Evolutionary conservation across 2,888 invertebrate species (phyloP).

Genomic region (Phymatocera aterrima): DNA sequence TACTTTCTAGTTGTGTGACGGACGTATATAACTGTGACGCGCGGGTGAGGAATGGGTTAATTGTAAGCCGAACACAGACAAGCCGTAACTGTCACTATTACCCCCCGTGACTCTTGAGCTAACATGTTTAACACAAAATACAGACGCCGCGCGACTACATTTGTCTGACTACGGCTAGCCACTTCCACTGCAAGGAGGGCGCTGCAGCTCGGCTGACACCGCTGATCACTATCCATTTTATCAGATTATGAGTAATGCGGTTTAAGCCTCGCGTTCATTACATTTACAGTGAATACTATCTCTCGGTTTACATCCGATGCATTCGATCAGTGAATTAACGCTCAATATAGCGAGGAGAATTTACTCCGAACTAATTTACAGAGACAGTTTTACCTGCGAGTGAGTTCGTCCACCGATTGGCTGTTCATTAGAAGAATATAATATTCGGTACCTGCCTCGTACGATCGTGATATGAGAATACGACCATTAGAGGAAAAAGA

Average conservation of each 20-base stretch:
- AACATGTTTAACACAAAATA: background rate
- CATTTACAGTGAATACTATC: background rate
- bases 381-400: too few species aligned
- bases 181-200: background rate
- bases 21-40: background rate
- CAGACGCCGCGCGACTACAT: background rate
- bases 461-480: too few species aligned
- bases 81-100: background rate
- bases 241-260: background rate
- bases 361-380: too few species aligned
- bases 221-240: background rate
- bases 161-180: background rate
- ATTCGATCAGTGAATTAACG: background rate
- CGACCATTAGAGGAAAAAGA: too few species aligned
- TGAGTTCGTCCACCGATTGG: too few species aligned
- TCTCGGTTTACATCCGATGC: background rate
- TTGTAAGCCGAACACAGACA: constrained; percentile 17
- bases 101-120: background rate
- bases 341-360: too few species aligned
- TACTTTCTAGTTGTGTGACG: background rate
- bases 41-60: background rate
- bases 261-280: background rate
- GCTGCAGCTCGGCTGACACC: background rate
- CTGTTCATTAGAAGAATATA: too few species aligned
- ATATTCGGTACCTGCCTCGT: too few species aligned